Percentiles rank a stretch among this genome's conserved stretches.
phyloP scores from a whole-genome alignment of 2,888 invertebrate species.

The Nymphalis urticae region DNA sequence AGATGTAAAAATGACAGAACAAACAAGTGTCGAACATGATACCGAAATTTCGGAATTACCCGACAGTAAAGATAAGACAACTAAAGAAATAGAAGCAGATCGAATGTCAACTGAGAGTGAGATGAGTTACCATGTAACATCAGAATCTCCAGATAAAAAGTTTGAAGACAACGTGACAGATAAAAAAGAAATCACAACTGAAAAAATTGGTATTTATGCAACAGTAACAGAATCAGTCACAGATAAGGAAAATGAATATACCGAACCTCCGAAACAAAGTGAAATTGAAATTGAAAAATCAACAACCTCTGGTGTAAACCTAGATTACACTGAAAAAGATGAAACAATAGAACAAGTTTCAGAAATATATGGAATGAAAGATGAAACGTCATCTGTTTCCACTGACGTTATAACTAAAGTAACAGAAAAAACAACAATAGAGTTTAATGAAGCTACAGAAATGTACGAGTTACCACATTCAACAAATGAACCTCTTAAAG shows the following conservation, averaged over 20 bases:
- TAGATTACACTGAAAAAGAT: slow-evolving; percentile 10
- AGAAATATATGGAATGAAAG: slow-evolving; percentile 10
- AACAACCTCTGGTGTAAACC: not conserved
- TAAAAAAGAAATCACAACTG: not conserved
- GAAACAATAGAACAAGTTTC: slow-evolving; percentile 2
- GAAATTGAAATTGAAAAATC: slow-evolving; percentile 7
- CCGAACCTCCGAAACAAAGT: slow-evolving; percentile 9
- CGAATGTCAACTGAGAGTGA: not conserved
- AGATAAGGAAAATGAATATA: slow-evolving; percentile 19
- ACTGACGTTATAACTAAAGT: slow-evolving; percentile 17
- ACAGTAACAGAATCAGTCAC: slow-evolving; percentile 25
- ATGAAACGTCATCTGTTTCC: slow-evolving; percentile 7
- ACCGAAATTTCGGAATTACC: slow-evolving; percentile 16
- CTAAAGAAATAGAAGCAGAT: not conserved
- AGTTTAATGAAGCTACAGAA: slow-evolving; percentile 5
- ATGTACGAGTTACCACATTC: slow-evolving; percentile 11
- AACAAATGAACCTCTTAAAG: not conserved
- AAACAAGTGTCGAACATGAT: slow-evolving; percentile 4
- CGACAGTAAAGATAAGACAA: slow-evolving; percentile 9
- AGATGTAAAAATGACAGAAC: slow-evolving; percentile 7
- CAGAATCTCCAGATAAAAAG: not conserved
- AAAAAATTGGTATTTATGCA: not conserved
- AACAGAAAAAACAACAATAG: slow-evolving; percentile 28
- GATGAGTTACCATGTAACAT: not conserved
- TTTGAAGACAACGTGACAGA: not conserved